A percentile compares a stretch with the other conserved stretches of the same genome.
Evolutionary conservation across 2,888 invertebrate genomes (phyloP).

Genomic region (Dioctria rufipes): DNA sequence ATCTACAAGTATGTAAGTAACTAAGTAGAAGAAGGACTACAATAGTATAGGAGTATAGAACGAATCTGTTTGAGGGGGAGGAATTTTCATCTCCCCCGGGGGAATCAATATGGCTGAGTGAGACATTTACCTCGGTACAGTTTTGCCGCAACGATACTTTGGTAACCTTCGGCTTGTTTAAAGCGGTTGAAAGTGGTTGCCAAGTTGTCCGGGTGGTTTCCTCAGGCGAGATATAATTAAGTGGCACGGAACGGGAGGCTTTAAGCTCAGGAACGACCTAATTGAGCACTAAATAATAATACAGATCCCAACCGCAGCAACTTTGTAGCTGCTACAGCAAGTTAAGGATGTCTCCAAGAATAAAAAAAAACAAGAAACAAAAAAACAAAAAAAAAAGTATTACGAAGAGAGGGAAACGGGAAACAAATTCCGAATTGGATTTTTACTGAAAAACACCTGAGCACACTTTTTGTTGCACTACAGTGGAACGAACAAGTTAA

Average conservation of each 20-base stretch:
- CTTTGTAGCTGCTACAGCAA: not conserved
- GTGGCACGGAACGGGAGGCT: slow-evolving; percentile 42
- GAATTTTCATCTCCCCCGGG: slow-evolving; percentile 17
- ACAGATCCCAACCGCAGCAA: slow-evolving; percentile 34
- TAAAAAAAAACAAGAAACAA: not conserved
- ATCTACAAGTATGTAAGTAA: not conserved
- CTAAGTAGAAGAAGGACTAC: not conserved
- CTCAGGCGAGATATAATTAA: slow-evolving; percentile 41
- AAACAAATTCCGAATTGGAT: slow-evolving; percentile 47
- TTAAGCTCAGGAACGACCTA: slow-evolving; percentile 54
- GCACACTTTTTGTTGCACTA: slow-evolving; percentile 15
- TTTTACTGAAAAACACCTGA: slow-evolving; percentile 47
- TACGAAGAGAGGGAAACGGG: slow-evolving; percentile 2
- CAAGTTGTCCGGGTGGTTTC: slow-evolving; percentile 33
- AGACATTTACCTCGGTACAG: slow-evolving; percentile 4
- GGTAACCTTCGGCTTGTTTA: slow-evolving; percentile 20
- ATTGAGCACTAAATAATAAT: slow-evolving; percentile 55
- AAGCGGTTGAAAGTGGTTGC: slow-evolving; percentile 17
- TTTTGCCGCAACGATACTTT: slow-evolving; percentile 25
- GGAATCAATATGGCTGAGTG: slow-evolving; percentile 32
- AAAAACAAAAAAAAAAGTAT: not conserved
- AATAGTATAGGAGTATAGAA: too few relatives aligned
- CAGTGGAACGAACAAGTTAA: slow-evolving; percentile 20
- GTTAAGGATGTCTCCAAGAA: slow-evolving; percentile 1
- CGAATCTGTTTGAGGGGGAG: not conserved